Evolutionary conservation across 1,140 invertebrate species (phyloP), one percentile per base, ranked within the genome.

Genomic region (Bombus sibiricus): DNA sequence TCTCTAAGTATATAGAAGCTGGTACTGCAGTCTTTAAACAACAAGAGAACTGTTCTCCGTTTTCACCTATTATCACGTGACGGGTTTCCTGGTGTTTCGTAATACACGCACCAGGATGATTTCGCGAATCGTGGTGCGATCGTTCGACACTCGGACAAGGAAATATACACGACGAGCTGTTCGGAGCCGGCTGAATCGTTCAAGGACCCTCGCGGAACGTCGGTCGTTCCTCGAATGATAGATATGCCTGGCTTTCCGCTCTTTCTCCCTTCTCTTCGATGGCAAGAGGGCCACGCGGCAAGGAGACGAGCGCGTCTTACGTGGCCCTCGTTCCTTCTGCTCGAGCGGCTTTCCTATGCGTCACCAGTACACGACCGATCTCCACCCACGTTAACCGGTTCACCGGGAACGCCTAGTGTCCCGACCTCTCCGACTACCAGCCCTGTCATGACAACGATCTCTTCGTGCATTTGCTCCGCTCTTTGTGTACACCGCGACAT

Each of bases 201-300:
- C 79, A 53, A 88, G 72, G 85, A 88, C 91, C 90, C 74, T 86
- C 68, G 47, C 92, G 77, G 88, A 85, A 75, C 91, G 88, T 92
- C 79, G 90, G 91, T 83, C 81, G 91, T 90, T 90, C 88, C 78
- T 87, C 90, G 89, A 93, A 92, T 93, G 93, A 93, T 92, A 93
- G 90, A 92, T 90, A 86, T 89, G 84, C 62, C 32, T 81, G 81
- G 59, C 82, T 88, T 88, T 78, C 83, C 83, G 81, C 72, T 72
- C 82, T 80, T 73, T 71, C 71, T 53, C 69, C 68, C 59, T 53
- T 39, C 39, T 64, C 85, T 76, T 32, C 6, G 25, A n/a, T 8
- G 15, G 57, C 53, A 12, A 57, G 86, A 62, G 72, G 28, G 41
- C n/a, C 73, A 62, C 64, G 76, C 59, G 64, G 78, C 83, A 84